A percentile compares a stretch with the other conserved stretches of the same genome.
These are phyloP conservation scores for Idaea straminata DNA, from an alignment of 2,888 invertebrate genomes.

Conservation along the genomic window DNA sequence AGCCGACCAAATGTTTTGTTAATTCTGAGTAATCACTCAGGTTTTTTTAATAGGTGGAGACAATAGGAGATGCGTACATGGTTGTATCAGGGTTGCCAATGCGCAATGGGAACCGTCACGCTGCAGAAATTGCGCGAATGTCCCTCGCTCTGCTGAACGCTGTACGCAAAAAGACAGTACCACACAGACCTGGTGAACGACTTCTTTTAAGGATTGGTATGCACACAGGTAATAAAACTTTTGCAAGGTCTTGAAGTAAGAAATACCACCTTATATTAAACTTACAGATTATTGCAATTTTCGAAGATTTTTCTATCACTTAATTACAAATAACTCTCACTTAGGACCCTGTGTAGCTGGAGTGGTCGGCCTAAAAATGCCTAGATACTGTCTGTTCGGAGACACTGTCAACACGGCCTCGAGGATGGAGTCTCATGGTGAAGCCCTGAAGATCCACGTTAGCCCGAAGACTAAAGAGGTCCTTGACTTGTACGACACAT, in stretches of 20 bases:
- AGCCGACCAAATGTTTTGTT: neutral
- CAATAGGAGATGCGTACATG: constrained; percentile 92
- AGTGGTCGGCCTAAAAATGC: constrained; percentile 96
- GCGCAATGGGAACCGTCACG: constrained; percentile 94
- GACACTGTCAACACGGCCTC: constrained; percentile 96
- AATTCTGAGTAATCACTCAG: neutral
- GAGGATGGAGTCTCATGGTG: constrained; percentile 94
- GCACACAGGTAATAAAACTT: constrained; percentile 83
- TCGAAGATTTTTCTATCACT: neutral
- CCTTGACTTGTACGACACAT: constrained; percentile 91
- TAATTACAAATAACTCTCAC: neutral
- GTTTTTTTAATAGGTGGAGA: constrained; percentile 85
- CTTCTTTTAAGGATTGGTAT: constrained; percentile 95
- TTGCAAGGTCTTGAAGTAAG: neutral
- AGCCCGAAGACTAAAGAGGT: constrained; percentile 93
- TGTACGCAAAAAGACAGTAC: constrained; percentile 93
- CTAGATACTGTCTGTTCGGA: constrained; percentile 94
- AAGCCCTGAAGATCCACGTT: constrained; percentile 94
- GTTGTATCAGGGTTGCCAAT: constrained; percentile 95
- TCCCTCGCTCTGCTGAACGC: constrained; percentile 92
- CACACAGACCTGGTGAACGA: constrained; percentile 93
- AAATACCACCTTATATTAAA: too few relatives aligned
- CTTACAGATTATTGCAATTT: neutral
- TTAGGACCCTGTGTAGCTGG: constrained; percentile 91
- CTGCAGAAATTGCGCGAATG: constrained; percentile 96